Conservation (phyloP, 2,113 vertebrate species). For the Bostrychus sinensis region DNA sequence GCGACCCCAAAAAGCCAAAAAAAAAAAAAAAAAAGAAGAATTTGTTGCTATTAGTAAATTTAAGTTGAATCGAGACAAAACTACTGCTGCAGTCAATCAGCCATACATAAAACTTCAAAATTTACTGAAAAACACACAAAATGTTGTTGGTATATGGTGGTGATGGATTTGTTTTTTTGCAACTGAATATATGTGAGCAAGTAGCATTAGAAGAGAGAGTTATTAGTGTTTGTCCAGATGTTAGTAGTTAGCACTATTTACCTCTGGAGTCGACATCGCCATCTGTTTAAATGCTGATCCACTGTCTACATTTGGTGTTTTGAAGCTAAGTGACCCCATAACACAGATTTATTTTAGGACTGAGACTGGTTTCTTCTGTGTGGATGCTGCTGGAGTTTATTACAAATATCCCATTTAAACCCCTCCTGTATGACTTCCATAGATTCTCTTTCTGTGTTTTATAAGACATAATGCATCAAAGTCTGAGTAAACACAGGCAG, state of each 20-base stretch:
- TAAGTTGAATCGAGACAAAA: too few relatives aligned
- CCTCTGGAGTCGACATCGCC: slow-evolving; percentile 1
- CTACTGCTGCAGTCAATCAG: too few relatives aligned
- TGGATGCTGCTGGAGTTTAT: neutral
- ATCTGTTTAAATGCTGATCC: slow-evolving; percentile 2
- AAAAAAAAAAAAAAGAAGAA: too few relatives aligned
- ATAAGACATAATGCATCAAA: slow-evolving; percentile 7
- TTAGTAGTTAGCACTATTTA: neutral
- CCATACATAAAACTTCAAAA: too few relatives aligned
- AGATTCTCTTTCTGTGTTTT: slow-evolving; percentile 4
- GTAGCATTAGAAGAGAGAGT: neutral
- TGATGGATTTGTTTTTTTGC: too few relatives aligned
- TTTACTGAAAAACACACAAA: too few relatives aligned
- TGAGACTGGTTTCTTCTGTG: neutral
- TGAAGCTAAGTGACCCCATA: slow-evolving; percentile 1
- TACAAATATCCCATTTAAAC: neutral
- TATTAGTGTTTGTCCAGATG: slow-evolving; percentile 1
- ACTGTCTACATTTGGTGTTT: neutral
- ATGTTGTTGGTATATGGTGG: too few relatives aligned
- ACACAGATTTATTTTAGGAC: neutral
- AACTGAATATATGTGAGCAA: neutral
- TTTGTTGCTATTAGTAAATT: too few relatives aligned
- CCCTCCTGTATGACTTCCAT: neutral
- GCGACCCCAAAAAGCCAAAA: too few relatives aligned
- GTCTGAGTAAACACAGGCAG: slow-evolving; percentile 1